Base-by-base conservation (phyloP, 2,113 vertebrate genomes). In the Cebus imitator region DNA sequence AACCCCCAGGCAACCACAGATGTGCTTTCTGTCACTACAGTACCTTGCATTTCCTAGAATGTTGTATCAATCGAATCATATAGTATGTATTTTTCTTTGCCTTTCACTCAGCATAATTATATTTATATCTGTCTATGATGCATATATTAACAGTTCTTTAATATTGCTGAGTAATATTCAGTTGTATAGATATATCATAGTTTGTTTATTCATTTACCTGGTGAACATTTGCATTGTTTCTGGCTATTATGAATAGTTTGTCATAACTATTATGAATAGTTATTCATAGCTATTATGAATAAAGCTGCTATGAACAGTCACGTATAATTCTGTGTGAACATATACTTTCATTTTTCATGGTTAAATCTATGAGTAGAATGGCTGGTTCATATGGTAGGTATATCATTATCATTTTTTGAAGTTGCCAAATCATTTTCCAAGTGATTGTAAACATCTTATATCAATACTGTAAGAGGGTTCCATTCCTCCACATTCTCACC, bases 341-440 rank as follows among this genome's bases (percentile, higher is more conserved):
- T 52, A 61, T 55, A 83, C 68, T 95, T 94, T 84, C n/a, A 84
- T 92, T 95, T 94, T 45, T 84, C 50, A 92, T 96, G 43, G 50
- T 75, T 87, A 94, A 87, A 79, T 89, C 72, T 89, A 73, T 25
- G 70, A 80, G 61, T 58, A 32, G 52, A 89, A 70, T 78, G 48
- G 25, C 14, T 92, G 48, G 13, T 48, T 89, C 37, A 40, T 58
- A 45, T 86, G 35, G 25, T 73, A 81, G 50, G 16, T 87, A 3
- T 95, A 87, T 64, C 27, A 72, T 80, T 85, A 70, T 93, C 64
- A 90, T 91, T 83, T 78, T 70, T 27, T 32, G 37, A n/a, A 80
- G 23, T 55, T n/a, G 30, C 37, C 61, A 64, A 64, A 64, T 64
- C 61, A 64, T 64, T 32, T 64, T 64, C 61, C 61, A 64, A 64